These are phyloP conservation scores for Conchocele bisecta DNA, from an alignment of 2,888 invertebrate genomes.

Conservation along the genomic window DNA sequence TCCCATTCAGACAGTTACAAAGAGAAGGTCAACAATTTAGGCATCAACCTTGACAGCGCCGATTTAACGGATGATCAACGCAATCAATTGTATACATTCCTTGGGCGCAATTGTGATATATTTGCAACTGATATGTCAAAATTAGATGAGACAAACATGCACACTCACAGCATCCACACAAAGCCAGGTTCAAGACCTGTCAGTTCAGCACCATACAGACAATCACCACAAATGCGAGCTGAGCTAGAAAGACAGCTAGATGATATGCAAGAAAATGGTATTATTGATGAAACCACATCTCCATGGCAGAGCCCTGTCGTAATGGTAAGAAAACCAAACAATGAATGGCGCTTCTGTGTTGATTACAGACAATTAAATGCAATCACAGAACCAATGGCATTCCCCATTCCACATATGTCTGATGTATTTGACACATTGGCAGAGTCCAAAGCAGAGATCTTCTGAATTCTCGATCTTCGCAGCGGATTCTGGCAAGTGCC, in stretches of 20 bases:
- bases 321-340: conserved; percentile 38
- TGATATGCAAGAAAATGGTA: conserved; percentile 9
- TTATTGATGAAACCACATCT: conserved; percentile 19
- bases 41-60: no score
- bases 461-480: conserved; percentile 27
- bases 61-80: no score
- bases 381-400: conserved; percentile 20
- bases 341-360: conserved; percentile 33
- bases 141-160: no score
- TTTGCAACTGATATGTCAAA: no score
- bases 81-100: no score
- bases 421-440: conserved; percentile 41
- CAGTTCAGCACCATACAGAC: no score
- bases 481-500: conserved; percentile 49
- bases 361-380: conserved; percentile 25
- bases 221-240: no score
- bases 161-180: no score
- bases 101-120: no score
- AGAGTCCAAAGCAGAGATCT: conserved; percentile 33
- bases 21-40: no score
- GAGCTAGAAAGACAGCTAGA: conserved; percentile 19
- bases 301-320: conserved; percentile 23
- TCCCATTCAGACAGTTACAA: no score
- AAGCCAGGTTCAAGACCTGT: no score
- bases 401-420: conserved; percentile 30